A percentile compares a stretch with the other conserved stretches of the same genome.
These are phyloP conservation scores for Fulmarus glacialis DNA, from an alignment of 2,113 vertebrate species.

Conservation along the genomic window DNA sequence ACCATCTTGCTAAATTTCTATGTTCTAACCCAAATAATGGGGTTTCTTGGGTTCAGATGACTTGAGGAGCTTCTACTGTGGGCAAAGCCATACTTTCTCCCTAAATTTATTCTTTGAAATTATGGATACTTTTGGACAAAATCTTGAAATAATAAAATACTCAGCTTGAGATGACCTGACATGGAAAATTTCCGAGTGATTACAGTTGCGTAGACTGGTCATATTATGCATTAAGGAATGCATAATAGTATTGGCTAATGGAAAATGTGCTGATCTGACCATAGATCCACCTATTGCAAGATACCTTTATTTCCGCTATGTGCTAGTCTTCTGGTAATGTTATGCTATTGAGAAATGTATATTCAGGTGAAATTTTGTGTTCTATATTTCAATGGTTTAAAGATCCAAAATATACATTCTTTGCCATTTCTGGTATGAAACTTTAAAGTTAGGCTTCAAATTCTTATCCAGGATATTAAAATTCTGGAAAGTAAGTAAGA, in stretches of 20 bases:
- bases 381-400: background rate
- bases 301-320: background rate
- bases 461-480: background rate
- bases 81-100: background rate
- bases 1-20: background rate
- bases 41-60: background rate
- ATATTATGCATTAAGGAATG: background rate
- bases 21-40: background rate
- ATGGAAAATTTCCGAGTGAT: background rate
- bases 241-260: no score
- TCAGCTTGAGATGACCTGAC: background rate
- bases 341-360: background rate
- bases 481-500: background rate
- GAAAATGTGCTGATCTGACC: background rate
- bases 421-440: background rate
- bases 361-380: background rate
- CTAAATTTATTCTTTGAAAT: background rate
- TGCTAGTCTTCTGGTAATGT: background rate
- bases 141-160: background rate
- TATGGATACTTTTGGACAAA: background rate
- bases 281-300: background rate
- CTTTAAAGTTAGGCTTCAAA: background rate
- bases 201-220: rapidly evolving
- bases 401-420: background rate
- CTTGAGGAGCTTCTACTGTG: background rate